These are phyloP conservation scores for Gymnoscelis rufifasciata DNA, from an alignment of 2,888 invertebrate genomes.

Conservation along the genomic window DNA sequence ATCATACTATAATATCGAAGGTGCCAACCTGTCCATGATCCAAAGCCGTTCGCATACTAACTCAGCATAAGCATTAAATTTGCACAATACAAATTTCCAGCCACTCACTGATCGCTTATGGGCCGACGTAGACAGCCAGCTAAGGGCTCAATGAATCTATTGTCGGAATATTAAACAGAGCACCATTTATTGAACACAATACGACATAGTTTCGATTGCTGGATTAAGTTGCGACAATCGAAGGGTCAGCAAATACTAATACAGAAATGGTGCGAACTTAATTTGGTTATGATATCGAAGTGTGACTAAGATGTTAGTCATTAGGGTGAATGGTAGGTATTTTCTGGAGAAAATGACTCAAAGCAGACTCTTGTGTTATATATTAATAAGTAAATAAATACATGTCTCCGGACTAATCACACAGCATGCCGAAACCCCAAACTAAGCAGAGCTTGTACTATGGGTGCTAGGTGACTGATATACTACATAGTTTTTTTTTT, in stretches of 20 bases:
- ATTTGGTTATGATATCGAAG: constrained; percentile 2
- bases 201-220: constrained; percentile 29
- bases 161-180: constrained; percentile 32
- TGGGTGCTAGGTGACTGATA: no score
- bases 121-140: constrained; percentile 6
- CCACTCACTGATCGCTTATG: constrained; percentile 15
- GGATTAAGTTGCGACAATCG: constrained; percentile 18
- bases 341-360: no score
- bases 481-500: no score
- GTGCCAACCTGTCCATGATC: no score
- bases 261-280: constrained; percentile 4
- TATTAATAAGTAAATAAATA: no score
- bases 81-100: constrained; percentile 17
- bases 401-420: no score
- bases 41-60: neutral
- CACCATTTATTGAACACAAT: constrained; percentile 31
- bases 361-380: no score
- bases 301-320: constrained; percentile 2
- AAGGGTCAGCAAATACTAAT: constrained; percentile 9
- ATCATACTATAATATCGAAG: no score
- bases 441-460: no score
- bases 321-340: no score
- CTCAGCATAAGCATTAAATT: neutral
- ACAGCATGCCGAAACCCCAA: no score
- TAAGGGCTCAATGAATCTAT: constrained; percentile 11